Conservation (phyloP, 2,797 vertebrate genomes). For the Clarias fuscus region DNA sequence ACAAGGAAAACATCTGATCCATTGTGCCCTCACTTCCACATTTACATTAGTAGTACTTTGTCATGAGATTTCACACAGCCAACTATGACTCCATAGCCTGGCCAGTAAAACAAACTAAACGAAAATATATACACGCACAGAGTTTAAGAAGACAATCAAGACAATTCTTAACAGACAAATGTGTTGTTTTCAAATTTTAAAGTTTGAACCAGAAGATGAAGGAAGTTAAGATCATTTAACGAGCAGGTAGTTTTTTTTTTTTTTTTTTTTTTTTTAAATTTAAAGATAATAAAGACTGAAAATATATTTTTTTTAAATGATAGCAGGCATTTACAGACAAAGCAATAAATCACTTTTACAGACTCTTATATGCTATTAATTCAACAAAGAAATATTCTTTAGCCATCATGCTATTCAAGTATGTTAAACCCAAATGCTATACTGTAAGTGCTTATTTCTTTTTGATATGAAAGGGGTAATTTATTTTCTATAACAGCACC, state of each 20-base stretch:
- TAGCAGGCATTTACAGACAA: not conserved
- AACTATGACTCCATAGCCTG: constrained; percentile 14
- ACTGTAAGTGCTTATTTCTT: not conserved
- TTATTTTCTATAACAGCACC: not conserved
- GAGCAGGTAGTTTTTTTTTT: no score
- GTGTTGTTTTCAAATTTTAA: not conserved
- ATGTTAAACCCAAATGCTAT: not conserved
- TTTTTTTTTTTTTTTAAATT: no score
- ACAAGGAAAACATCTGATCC: constrained; percentile 68
- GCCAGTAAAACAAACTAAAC: constrained; percentile 4
- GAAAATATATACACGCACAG: constrained; percentile 12
- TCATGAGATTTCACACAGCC: constrained; percentile 26
- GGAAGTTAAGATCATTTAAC: not conserved
- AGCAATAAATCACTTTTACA: not conserved
- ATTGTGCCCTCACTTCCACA: constrained; percentile 71
- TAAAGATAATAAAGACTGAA: not conserved
- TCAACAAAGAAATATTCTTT: not conserved
- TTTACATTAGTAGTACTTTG: constrained; percentile 54
- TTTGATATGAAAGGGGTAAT: not conserved
- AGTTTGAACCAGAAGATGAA: not conserved
- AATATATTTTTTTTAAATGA: not conserved
- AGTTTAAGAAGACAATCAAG: constrained; percentile 16
- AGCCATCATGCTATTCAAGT: not conserved
- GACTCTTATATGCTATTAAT: not conserved
- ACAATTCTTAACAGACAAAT: not conserved